Percentiles rank a stretch among this genome's conserved stretches.
Evolutionary conservation across 2,113 vertebrate genomes (phyloP).

Genomic region (Carettochelys insculpta): DNA sequence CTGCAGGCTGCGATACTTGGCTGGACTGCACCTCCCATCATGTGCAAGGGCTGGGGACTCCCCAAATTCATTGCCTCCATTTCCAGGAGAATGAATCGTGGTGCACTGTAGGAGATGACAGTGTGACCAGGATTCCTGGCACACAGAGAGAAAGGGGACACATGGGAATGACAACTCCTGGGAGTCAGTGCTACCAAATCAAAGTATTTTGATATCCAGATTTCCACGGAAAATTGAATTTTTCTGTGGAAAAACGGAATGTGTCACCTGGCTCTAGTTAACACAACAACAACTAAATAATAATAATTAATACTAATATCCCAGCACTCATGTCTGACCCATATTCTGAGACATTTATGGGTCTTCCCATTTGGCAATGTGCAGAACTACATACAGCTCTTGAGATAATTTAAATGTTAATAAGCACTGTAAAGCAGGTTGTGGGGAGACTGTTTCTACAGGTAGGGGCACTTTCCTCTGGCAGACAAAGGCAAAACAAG

Average conservation of each 20-base stretch:
- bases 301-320: not conserved
- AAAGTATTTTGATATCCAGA: not conserved
- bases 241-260: not conserved
- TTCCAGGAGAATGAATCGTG: too few species aligned
- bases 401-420: not conserved
- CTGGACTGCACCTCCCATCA: too few species aligned
- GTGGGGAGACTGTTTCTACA: not conserved
- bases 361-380: not conserved
- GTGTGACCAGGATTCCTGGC: not conserved
- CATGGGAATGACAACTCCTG: not conserved
- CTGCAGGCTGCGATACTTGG: too few species aligned
- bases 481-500: not conserved
- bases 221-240: not conserved
- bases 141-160: not conserved
- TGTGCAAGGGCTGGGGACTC: too few species aligned
- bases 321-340: not conserved
- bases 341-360: not conserved
- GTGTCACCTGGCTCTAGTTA: not conserved
- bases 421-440: not conserved
- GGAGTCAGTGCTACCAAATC: not conserved
- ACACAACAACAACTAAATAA: not conserved
- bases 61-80: too few species aligned
- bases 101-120: not conserved
- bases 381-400: not conserved
- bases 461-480: not conserved